Evolutionary conservation across 30 jellyfish, hydroid and myxozoan species (phyloP).

Genomic region (Aurelia aurita complex sp. Pacific): DNA sequence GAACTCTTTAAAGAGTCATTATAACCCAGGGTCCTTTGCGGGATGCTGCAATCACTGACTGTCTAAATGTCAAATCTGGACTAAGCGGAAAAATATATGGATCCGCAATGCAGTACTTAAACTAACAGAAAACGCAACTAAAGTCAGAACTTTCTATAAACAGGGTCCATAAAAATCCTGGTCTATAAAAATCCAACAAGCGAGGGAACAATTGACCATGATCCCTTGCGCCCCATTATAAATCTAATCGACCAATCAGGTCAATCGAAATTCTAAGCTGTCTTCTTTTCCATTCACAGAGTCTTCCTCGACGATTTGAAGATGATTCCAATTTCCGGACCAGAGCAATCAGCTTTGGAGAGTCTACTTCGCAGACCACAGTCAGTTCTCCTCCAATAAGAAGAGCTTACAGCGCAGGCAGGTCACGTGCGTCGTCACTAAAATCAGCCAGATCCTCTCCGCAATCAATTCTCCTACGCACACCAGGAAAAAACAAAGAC

Average conservation of each 20-base stretch:
- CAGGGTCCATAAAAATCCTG: too few relatives aligned
- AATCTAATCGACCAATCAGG: too few relatives aligned
- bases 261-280: too few relatives aligned
- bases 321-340: conserved; percentile 15
- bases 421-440: conserved; percentile 46
- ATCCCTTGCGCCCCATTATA: too few relatives aligned
- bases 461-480: conserved; percentile 49
- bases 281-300: conserved; percentile 9
- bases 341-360: conserved; percentile 26
- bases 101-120: not conserved
- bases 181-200: too few relatives aligned
- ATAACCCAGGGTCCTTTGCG: too few relatives aligned
- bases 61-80: not conserved
- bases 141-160: too few relatives aligned
- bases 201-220: too few relatives aligned
- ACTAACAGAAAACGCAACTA: too few relatives aligned
- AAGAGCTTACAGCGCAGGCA: conserved; percentile 44
- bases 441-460: conserved; percentile 43
- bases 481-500: conserved; percentile 47
- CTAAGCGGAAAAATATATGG: not conserved
- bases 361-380: conserved; percentile 29
- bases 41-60: not conserved
- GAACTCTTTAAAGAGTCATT: too few relatives aligned
- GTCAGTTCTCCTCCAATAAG: conserved; percentile 41
- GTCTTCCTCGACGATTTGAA: not conserved